These are phyloP conservation scores for Arctocebus calabarensis DNA, from an alignment of 2,797 vertebrate genomes.

Conservation along the genomic window DNA sequence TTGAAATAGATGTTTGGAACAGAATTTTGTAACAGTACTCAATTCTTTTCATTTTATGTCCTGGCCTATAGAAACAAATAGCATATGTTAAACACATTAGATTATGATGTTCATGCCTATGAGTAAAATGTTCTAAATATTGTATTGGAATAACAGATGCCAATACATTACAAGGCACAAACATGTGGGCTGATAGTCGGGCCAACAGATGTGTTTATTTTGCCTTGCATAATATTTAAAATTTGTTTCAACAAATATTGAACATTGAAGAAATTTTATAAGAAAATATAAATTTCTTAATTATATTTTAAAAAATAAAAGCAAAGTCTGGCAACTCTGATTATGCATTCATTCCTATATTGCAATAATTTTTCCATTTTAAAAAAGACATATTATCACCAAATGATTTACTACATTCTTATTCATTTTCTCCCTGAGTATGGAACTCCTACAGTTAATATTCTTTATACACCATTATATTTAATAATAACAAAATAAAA, in stretches of 20 bases:
- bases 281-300: background rate
- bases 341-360: background rate
- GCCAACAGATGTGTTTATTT: conserved; percentile 32
- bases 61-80: background rate
- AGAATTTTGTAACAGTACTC: background rate
- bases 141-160: background rate
- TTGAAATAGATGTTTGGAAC: background rate
- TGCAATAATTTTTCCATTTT: conserved; percentile 26
- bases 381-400: background rate
- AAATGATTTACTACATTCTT: conserved; percentile 19
- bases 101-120: conserved; percentile 1
- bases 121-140: background rate
- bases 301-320: background rate
- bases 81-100: background rate
- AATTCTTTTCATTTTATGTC: background rate
- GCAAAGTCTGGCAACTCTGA: background rate
- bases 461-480: background rate
- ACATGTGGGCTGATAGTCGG: background rate
- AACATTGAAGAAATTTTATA: conserved; percentile 16
- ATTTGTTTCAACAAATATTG: conserved; percentile 42
- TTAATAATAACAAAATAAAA: conserved; percentile 41
- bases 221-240: conserved; percentile 8
- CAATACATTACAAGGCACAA: background rate
- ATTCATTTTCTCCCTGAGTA: background rate
- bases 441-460: background rate